Evolutionary conservation across 2,113 vertebrate species (phyloP).

Genomic region (Piaya cayana): DNA sequence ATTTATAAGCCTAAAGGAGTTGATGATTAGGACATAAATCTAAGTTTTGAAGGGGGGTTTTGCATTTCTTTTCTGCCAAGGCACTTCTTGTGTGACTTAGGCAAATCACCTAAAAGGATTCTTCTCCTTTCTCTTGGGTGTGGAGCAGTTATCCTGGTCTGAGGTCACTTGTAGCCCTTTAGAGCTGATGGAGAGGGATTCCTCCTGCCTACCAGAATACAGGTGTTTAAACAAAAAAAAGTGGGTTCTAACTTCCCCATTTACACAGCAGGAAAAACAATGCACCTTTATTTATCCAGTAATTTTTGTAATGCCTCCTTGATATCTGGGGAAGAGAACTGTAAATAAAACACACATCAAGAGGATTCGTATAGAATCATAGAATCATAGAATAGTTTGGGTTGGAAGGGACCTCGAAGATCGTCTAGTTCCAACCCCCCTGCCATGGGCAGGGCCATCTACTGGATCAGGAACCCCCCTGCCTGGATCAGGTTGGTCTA

Average conservation of each 20-base stretch:
- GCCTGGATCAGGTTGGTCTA: too few species aligned
- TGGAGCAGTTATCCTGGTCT: neutral
- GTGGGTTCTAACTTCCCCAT: neutral
- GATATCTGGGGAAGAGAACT: neutral
- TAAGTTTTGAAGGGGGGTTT: neutral
- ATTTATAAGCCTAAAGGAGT: neutral
- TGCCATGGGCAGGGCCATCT: too few species aligned
- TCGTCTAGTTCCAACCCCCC: too few species aligned
- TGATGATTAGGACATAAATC: neutral
- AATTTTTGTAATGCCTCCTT: neutral
- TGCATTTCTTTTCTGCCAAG: neutral
- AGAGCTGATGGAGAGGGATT: neutral
- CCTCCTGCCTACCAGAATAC: neutral
- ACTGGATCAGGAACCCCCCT: too few species aligned
- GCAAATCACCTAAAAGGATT: neutral
- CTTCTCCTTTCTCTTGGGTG: neutral
- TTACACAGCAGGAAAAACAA: neutral
- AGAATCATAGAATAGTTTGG: too few species aligned
- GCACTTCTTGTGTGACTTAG: neutral
- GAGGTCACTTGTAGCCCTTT: neutral
- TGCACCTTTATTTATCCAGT: neutral
- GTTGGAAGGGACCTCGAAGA: too few species aligned
- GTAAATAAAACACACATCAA: neutral
- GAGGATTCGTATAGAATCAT: fast-evolving
- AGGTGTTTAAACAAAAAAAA: neutral